Percentiles rank a stretch among this genome's conserved stretches.
phyloP scores from a whole-genome alignment of 2,888 invertebrate genomes.

The Metallyticus violacea region DNA sequence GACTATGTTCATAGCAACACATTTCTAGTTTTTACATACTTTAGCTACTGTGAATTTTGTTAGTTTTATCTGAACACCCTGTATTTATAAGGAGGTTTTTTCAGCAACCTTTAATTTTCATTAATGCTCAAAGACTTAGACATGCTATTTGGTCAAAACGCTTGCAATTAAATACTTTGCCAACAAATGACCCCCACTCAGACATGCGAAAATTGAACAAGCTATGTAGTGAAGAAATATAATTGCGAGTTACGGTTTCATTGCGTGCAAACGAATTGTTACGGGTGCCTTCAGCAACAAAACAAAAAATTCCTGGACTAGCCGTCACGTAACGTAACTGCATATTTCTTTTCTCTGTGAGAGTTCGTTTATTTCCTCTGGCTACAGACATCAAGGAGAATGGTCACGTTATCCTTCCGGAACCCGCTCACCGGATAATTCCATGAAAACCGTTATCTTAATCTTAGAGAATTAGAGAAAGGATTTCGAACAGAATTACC shows the following conservation, averaged over 20 bases:
- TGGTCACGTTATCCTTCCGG: background rate
- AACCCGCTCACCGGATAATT: background rate
- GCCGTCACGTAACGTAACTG: background rate
- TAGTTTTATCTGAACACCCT: too few relatives aligned
- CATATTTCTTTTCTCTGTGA: background rate
- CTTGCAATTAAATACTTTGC: background rate
- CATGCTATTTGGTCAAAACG: background rate
- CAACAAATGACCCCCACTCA: background rate
- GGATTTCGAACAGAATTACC: background rate
- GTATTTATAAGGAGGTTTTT: background rate
- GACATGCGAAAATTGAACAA: background rate
- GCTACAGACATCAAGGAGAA: background rate
- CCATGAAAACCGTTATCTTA: background rate
- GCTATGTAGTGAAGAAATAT: background rate
- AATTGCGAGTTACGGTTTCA: background rate
- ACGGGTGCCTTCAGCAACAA: background rate
- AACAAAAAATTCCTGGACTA: background rate
- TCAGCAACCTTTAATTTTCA: background rate
- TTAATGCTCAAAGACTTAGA: background rate
- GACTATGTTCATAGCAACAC: too few relatives aligned
- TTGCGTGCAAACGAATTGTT: background rate
- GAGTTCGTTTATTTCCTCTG: background rate
- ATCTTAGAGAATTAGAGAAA: background rate
- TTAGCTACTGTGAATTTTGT: too few relatives aligned
- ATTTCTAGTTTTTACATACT: too few relatives aligned